Evolutionary conservation across 2,888 invertebrate species (phyloP).

Genomic region (Andrena bicolor): DNA sequence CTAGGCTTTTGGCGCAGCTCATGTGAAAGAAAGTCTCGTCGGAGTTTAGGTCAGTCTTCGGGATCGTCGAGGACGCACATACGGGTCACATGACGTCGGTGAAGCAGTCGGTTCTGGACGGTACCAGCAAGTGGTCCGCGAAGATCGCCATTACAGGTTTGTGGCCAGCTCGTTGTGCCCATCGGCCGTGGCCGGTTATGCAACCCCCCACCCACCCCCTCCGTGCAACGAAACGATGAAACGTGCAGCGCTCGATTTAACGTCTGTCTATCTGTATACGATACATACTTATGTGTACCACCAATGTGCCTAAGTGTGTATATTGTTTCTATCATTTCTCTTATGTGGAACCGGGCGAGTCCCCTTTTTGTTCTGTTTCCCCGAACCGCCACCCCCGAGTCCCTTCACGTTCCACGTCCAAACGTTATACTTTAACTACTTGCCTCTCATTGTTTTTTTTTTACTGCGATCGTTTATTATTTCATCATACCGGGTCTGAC

Average conservation of each 20-base stretch:
- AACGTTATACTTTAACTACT: background rate
- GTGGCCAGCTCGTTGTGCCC: slow-evolving; percentile 75
- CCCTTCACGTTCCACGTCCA: background rate
- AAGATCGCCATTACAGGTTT: slow-evolving; percentile 99
- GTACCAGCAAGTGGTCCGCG: slow-evolving; percentile 99
- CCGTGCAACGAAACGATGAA: slow-evolving; percentile 53
- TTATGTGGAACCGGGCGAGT: slow-evolving; percentile 10
- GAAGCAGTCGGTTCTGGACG: slow-evolving; percentile 99
- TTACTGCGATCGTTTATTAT: slow-evolving; percentile 45
- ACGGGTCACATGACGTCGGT: slow-evolving; percentile 98
- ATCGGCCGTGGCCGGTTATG: slow-evolving; percentile 62
- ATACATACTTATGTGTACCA: slow-evolving; percentile 53
- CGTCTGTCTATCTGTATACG: slow-evolving; percentile 32
- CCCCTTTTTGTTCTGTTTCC: background rate
- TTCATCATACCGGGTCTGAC: slow-evolving; percentile 47
- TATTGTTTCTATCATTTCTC: slow-evolving; percentile 28
- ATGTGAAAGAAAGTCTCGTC: slow-evolving; percentile 81
- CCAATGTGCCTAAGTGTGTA: slow-evolving; percentile 49
- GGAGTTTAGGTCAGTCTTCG: slow-evolving; percentile 95
- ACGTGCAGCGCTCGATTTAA: slow-evolving; percentile 59
- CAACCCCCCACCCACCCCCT: slow-evolving; percentile 38
- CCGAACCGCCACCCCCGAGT: too few species aligned
- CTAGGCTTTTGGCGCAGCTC: slow-evolving; percentile 73
- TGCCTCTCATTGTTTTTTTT: slow-evolving; percentile 26
- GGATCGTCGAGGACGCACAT: slow-evolving; percentile 97